Conservation (phyloP, 2,888 invertebrate species). For the Orthosia incerta region DNA sequence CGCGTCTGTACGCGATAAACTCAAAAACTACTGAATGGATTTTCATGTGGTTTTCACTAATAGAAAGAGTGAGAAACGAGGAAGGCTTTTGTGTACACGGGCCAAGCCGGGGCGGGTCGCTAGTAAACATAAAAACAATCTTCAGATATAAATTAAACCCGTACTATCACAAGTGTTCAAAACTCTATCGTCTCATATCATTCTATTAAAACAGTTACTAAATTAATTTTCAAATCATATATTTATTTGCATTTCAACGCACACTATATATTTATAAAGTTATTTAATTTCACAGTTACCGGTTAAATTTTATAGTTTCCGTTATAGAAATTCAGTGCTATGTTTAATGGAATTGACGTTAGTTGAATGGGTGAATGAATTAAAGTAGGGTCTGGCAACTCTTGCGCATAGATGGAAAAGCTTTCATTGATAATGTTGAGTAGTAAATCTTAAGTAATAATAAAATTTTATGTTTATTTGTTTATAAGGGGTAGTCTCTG, state of each 20-base stretch:
- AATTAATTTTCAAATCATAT: conserved; percentile 21
- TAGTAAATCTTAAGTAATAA: too few relatives aligned
- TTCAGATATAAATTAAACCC: background rate
- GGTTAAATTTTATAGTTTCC: conserved; percentile 40
- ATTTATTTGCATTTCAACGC: conserved; percentile 28
- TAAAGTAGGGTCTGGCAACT: conserved; percentile 8
- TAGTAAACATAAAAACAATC: too few relatives aligned
- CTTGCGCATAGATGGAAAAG: conserved; percentile 1
- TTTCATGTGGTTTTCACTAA: too few relatives aligned
- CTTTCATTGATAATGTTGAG: background rate
- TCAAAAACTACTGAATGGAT: too few relatives aligned
- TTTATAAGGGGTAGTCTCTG: too few relatives aligned
- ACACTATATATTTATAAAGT: conserved; percentile 29
- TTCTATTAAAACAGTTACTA: conserved; percentile 9
- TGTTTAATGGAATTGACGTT: conserved; percentile 33
- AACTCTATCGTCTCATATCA: background rate
- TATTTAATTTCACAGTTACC: conserved; percentile 39
- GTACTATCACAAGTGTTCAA: background rate
- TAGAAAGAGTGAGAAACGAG: too few relatives aligned
- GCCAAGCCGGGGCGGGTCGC: too few relatives aligned
- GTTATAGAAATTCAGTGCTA: conserved; percentile 43
- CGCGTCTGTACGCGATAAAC: too few relatives aligned
- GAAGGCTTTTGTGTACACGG: too few relatives aligned
- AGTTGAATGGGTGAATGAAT: conserved; percentile 34
- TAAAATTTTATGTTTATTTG: too few relatives aligned